phyloP scores from a whole-genome alignment of 2,888 invertebrate species.

The Cheilosia soror region DNA sequence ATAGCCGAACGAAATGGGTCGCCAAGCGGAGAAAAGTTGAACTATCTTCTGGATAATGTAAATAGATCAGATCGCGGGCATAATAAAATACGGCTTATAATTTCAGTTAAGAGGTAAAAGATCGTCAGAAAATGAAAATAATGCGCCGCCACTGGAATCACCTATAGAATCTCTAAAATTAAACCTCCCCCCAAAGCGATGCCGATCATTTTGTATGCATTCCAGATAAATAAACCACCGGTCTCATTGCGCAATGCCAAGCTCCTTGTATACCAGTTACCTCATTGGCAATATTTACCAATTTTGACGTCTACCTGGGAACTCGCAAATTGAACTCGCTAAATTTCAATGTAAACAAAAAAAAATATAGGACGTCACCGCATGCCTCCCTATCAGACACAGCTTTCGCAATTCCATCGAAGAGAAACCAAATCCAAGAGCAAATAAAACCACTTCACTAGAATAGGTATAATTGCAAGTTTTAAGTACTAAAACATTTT shows the following conservation, averaged over 20 bases:
- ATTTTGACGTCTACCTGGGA: slow-evolving; percentile 7
- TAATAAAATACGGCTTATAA: too few species aligned
- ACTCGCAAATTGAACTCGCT: not conserved
- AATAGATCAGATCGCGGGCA: too few species aligned
- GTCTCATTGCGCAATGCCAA: not conserved
- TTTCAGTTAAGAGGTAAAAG: too few species aligned
- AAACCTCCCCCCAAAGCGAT: too few species aligned
- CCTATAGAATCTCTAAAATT: too few species aligned
- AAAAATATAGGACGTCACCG: slow-evolving; percentile 36
- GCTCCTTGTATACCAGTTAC: not conserved
- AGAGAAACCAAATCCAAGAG: not conserved
- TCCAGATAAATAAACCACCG: too few species aligned
- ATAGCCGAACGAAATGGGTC: too few species aligned
- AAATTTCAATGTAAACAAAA: not conserved
- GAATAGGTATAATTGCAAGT: not conserved
- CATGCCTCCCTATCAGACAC: slow-evolving; percentile 34
- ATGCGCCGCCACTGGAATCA: too few species aligned
- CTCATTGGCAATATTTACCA: slow-evolving; percentile 6
- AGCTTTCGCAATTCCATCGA: not conserved
- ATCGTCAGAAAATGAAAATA: too few species aligned
- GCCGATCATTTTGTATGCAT: too few species aligned
- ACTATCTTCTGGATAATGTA: too few species aligned
- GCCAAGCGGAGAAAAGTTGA: too few species aligned
- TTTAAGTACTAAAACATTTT: slow-evolving; percentile 69
- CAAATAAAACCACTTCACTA: slow-evolving; percentile 41